phyloP scores from a whole-genome alignment of 2,797 vertebrate species.

The Melanotaenia trifasciata region DNA sequence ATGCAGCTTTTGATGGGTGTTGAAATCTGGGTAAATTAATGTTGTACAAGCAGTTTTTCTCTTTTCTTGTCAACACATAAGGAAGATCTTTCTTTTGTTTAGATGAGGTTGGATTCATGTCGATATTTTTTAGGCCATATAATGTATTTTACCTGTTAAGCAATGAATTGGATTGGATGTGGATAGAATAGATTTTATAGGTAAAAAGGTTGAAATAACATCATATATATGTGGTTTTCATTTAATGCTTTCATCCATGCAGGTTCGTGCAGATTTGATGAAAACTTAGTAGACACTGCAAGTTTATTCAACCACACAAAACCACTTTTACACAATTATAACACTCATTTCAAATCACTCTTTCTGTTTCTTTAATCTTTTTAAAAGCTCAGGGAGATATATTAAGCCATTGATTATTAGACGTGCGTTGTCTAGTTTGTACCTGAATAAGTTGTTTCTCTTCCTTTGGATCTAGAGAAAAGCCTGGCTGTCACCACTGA shows the following conservation, averaged over 20 bases:
- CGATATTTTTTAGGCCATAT: background rate
- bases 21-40: background rate
- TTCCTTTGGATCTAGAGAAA: slow-evolving; percentile 25
- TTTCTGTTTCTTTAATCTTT: slow-evolving; percentile 40
- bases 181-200: background rate
- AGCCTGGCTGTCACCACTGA: slow-evolving; percentile 24
- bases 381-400: slow-evolving; percentile 24
- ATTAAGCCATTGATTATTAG: slow-evolving; percentile 42
- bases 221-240: background rate
- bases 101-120: background rate
- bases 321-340: slow-evolving; percentile 19
- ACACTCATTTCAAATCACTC: background rate
- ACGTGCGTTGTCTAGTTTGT: slow-evolving; percentile 30
- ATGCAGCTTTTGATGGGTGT: background rate
- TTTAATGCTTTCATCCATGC: background rate
- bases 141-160: background rate
- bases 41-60: background rate
- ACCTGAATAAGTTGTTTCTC: slow-evolving; percentile 25
- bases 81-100: background rate
- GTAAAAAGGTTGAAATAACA: too few relatives aligned
- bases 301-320: slow-evolving; percentile 9
- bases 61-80: background rate
- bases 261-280: too few relatives aligned
- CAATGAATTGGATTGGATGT: too few relatives aligned
- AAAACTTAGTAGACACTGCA: background rate